A percentile compares a stretch with the other conserved stretches of the same genome.
phyloP scores from a whole-genome alignment of 2,113 vertebrate species.

The Ageneiosus marmoratus region DNA sequence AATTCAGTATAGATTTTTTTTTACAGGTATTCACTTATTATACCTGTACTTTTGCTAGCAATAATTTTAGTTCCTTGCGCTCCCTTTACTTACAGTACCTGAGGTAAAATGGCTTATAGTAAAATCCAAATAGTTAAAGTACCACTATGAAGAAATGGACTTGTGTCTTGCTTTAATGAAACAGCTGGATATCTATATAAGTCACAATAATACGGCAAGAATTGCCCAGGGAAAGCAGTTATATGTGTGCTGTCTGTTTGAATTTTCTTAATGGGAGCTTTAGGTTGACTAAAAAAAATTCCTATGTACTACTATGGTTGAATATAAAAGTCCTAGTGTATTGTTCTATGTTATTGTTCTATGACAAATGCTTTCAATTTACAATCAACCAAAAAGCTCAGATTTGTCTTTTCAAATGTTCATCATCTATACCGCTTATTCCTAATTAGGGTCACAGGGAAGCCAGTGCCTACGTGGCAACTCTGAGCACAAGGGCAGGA shows the following conservation, averaged over 20 bases:
- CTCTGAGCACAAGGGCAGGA: no score
- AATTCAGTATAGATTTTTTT: slow-evolving; percentile 7
- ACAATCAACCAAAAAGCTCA: no score
- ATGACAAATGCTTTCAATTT: background rate
- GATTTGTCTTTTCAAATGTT: background rate
- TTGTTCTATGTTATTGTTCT: background rate
- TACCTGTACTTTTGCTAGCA: background rate
- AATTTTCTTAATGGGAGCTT: slow-evolving; percentile 16
- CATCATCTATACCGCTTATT: no score
- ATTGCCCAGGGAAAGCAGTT: slow-evolving; percentile 36
- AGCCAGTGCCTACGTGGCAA: no score
- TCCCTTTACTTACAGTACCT: background rate
- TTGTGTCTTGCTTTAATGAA: slow-evolving; percentile 23
- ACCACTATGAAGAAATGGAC: slow-evolving; percentile 7
- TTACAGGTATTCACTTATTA: slow-evolving; percentile 13
- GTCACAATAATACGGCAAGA: slow-evolving; percentile 45
- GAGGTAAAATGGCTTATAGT: slow-evolving; percentile 16
- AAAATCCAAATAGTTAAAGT: slow-evolving; percentile 37
- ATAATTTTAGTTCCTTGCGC: background rate
- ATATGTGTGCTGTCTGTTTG: slow-evolving; percentile 24
- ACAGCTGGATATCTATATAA: slow-evolving; percentile 44
- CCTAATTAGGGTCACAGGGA: no score
- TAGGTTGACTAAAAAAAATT: slow-evolving; percentile 28
- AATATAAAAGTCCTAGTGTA: slow-evolving; percentile 34
- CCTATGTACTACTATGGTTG: slow-evolving; percentile 16